Evolutionary conservation across 2,888 invertebrate genomes (phyloP).

Genomic region (Conchocele bisecta): DNA sequence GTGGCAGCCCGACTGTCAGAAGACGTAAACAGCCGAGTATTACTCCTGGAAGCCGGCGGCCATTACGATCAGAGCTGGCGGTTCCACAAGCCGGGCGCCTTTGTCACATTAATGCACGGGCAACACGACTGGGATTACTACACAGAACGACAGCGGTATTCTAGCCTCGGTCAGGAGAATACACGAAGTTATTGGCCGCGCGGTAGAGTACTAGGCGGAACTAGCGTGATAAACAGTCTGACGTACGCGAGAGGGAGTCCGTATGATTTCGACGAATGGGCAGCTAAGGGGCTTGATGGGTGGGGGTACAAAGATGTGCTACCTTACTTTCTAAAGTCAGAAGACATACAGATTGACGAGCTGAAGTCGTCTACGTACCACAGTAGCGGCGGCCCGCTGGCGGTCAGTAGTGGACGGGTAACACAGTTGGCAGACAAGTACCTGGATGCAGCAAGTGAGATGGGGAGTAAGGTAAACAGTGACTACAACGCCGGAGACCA

Average conservation of each 20-base stretch:
- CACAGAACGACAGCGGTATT: conserved; percentile 16
- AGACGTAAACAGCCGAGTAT: not conserved
- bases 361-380: conserved; percentile 9
- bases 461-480: conserved; percentile 11
- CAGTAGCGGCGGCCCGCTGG: conserved; percentile 26
- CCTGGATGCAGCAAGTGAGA: conserved; percentile 19
- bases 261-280: conserved; percentile 38
- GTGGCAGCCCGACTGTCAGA: conserved; percentile 24
- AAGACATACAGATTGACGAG: conserved; percentile 14
- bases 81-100: conserved; percentile 3
- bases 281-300: conserved; percentile 28
- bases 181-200: conserved; percentile 11
- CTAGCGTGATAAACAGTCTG: conserved; percentile 23
- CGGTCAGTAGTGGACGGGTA: conserved; percentile 3
- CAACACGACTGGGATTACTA: conserved; percentile 26
- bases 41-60: conserved; percentile 20
- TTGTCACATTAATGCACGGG: not conserved
- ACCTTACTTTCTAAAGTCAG: conserved; percentile 32
- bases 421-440: conserved; percentile 3
- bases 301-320: conserved; percentile 33
- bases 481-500: conserved; percentile 27
- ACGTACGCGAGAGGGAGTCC: conserved; percentile 29
- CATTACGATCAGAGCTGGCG: conserved; percentile 9
- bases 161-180: conserved; percentile 3
- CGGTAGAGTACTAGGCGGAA: conserved; percentile 37